phyloP scores from a whole-genome alignment of 2,888 invertebrate genomes.

The Petrophora chlorosata region DNA sequence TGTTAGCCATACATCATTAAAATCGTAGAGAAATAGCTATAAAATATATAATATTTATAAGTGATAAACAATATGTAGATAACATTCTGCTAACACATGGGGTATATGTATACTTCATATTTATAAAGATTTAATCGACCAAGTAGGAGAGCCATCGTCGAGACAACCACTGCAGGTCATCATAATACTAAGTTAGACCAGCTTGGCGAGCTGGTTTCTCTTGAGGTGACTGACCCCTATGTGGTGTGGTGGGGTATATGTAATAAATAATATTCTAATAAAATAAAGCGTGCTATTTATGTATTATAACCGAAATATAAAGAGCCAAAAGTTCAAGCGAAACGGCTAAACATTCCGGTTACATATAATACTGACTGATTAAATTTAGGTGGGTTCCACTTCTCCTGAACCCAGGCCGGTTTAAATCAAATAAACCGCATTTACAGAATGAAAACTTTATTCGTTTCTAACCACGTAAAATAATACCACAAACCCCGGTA shows the following conservation, averaged over 20 bases:
- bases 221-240: too few relatives aligned
- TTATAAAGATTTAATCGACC: too few relatives aligned
- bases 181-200: too few relatives aligned
- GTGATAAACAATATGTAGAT: too few relatives aligned
- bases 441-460: slow-evolving; percentile 59
- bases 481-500: slow-evolving; percentile 56
- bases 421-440: slow-evolving; percentile 61
- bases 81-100: too few relatives aligned
- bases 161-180: too few relatives aligned
- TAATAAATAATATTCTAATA: slow-evolving; percentile 13
- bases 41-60: too few relatives aligned
- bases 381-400: slow-evolving; percentile 46
- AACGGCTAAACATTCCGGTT: slow-evolving; percentile 44
- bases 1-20: too few relatives aligned
- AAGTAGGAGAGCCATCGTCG: too few relatives aligned
- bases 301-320: slow-evolving; percentile 20
- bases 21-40: too few relatives aligned
- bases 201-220: too few relatives aligned
- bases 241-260: neutral
- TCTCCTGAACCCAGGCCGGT: slow-evolving; percentile 41
- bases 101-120: too few relatives aligned
- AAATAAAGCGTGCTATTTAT: slow-evolving; percentile 18
- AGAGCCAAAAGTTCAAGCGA: slow-evolving; percentile 13
- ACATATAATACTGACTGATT: slow-evolving; percentile 43
- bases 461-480: slow-evolving; percentile 56